Evolutionary conservation across 2,797 vertebrate genomes (phyloP), one percentile per base, ranked within the genome.

Genomic region (Heterohyrax brucei): DNA sequence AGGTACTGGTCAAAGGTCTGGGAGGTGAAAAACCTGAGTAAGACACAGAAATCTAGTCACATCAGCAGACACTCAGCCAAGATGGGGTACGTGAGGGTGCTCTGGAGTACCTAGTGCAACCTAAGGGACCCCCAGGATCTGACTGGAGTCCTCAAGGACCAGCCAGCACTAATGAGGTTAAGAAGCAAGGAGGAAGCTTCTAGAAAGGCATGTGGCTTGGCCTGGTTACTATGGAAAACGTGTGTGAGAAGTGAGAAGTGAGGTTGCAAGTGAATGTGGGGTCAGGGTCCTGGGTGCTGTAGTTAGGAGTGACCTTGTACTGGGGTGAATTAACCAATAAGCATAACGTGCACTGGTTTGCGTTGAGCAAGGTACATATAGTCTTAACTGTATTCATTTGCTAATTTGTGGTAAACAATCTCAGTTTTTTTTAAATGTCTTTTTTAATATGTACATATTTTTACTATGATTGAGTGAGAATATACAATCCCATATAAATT

Each of bases 161-260:
- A 30, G 68, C 18, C 7, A 21, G 4, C 33, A 14, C 13, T 24
- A 53, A 26, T 13, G 30, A 50, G 33, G 6, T 33, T 26, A 76
- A 70, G 33, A 61, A 82, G 16, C 19, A 70, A 26, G 53, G 62
- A 46, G 30, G 18, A 53, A 62, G n/a, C 76, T 53, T 53, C 50
- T 53, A n/a, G 10, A 53, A 22, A n/a, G n/a, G n/a, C 24, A 9
- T 1, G 2, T 3, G 39, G 16, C 6, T 2, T n/a, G 12, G 28
- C 22, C 68, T 77, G 12, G 75, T 5, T 39, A 39, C 26, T 50
- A 70, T 28, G 39, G 53, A 16, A 33, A 39, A 26, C 2, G 33
- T 5, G 18, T n/a, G 13, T 28, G 50, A 53, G 28, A 28, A 53
- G 1, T 8, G 70, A 68, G 72, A 66, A 79, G 10, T 30, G 26